These are phyloP conservation scores for Ceuthmochares aereus DNA, from an alignment of 2,113 vertebrate species.

Conservation along the genomic window DNA sequence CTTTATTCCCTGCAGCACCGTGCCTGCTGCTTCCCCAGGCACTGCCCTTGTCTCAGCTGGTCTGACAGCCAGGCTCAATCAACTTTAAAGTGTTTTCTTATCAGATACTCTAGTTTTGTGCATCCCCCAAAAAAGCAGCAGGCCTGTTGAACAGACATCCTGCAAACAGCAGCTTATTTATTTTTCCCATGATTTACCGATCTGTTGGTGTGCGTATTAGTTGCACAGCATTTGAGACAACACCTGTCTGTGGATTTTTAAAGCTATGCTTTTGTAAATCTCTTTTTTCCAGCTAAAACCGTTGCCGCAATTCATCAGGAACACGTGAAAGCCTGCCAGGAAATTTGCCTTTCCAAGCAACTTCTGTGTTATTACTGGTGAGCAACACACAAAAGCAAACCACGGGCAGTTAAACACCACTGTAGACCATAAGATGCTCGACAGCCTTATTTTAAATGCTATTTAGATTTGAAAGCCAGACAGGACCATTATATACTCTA, in stretches of 20 bases:
- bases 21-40: not conserved
- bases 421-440: not conserved
- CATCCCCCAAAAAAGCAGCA: not conserved
- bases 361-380: not conserved
- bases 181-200: not conserved
- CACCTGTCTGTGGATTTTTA: not conserved
- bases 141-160: not conserved
- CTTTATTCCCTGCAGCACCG: not conserved
- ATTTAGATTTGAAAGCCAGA: not conserved
- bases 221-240: not conserved
- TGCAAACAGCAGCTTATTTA: not conserved
- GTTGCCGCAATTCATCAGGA: not conserved
- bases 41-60: not conserved
- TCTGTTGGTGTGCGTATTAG: rapidly evolving
- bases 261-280: not conserved
- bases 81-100: not conserved
- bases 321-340: not conserved
- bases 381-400: not conserved
- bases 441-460: not conserved
- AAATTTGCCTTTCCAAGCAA: not conserved
- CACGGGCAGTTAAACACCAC: not conserved
- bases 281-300: not conserved
- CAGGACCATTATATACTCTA: not conserved
- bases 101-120: not conserved
- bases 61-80: not conserved